A percentile compares a stretch with the other conserved stretches of the same genome.
Conservation (phyloP, 2,888 invertebrate genomes). For the Ditylenchus weischeri region DNA sequence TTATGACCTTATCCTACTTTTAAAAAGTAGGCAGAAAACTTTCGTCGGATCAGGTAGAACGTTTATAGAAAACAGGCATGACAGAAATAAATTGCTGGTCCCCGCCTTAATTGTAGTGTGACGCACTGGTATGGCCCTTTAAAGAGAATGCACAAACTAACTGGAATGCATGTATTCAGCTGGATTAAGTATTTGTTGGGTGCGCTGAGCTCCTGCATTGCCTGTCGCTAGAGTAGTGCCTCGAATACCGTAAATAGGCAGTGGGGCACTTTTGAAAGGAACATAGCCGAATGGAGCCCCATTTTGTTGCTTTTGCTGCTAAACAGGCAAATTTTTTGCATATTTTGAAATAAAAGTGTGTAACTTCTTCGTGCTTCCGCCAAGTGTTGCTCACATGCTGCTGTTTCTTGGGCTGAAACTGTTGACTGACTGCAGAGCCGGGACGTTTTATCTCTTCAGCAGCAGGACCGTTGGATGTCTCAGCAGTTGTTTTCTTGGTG, state of each 20-base stretch:
- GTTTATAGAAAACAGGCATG: too few species aligned
- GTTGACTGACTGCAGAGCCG: constrained; percentile 27
- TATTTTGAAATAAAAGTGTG: too few species aligned
- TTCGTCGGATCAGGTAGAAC: too few species aligned
- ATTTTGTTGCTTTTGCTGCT: constrained; percentile 10
- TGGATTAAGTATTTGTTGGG: constrained; percentile 15
- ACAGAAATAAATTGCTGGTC: too few species aligned
- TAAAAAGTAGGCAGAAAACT: too few species aligned
- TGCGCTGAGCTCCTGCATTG: not conserved
- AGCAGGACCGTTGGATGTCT: not conserved
- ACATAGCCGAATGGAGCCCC: constrained; percentile 31
- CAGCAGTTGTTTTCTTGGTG: not conserved
- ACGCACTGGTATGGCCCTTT: too few species aligned
- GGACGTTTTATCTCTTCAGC: constrained; percentile 20
- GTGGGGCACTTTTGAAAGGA: constrained; percentile 30
- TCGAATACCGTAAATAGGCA: constrained; percentile 31
- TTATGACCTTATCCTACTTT: too few species aligned
- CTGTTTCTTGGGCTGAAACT: constrained; percentile 27
- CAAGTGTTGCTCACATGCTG: constrained; percentile 24
- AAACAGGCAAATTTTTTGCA: not conserved
- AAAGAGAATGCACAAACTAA: not conserved
- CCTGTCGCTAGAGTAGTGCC: constrained; percentile 15
- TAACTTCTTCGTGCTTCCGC: constrained; percentile 24
- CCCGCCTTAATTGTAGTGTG: too few species aligned
- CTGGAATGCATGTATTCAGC: constrained; percentile 24